phyloP scores from a whole-genome alignment of 2,113 vertebrate genomes.

The Montifringilla adamsi region DNA sequence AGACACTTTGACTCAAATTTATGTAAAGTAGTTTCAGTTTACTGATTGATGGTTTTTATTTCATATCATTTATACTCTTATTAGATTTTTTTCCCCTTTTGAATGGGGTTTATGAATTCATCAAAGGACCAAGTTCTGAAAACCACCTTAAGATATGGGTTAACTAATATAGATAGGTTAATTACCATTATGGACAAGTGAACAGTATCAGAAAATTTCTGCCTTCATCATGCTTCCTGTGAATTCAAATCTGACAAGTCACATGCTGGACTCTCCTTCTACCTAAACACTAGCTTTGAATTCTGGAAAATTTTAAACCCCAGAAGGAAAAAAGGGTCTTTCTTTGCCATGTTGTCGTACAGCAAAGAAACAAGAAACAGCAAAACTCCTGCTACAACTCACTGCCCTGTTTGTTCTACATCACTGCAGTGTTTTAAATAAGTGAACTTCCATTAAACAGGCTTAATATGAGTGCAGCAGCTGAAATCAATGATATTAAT shows the following conservation, averaged over 20 bases:
- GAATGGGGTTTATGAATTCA: neutral
- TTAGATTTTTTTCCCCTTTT: neutral
- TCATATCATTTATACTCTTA: neutral
- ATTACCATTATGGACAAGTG: neutral
- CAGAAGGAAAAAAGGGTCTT: neutral
- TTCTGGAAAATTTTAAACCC: neutral
- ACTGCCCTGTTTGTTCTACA: neutral
- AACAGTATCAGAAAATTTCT: neutral
- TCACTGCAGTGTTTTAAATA: neutral
- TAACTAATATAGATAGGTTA: neutral
- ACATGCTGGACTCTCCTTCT: neutral
- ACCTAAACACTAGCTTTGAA: neutral
- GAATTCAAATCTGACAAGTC: neutral
- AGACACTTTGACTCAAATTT: neutral
- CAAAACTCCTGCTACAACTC: neutral
- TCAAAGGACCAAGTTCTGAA: neutral
- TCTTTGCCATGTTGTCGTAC: neutral
- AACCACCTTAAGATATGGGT: neutral
- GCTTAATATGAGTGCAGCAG: neutral
- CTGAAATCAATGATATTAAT: slow-evolving; percentile 14
- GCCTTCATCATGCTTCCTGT: neutral
- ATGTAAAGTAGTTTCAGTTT: neutral
- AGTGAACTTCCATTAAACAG: neutral
- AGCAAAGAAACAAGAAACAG: neutral
- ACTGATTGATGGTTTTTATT: neutral